These are phyloP conservation scores for Seladonia tumulorum DNA, from an alignment of 2,888 invertebrate species.

Conservation along the genomic window DNA sequence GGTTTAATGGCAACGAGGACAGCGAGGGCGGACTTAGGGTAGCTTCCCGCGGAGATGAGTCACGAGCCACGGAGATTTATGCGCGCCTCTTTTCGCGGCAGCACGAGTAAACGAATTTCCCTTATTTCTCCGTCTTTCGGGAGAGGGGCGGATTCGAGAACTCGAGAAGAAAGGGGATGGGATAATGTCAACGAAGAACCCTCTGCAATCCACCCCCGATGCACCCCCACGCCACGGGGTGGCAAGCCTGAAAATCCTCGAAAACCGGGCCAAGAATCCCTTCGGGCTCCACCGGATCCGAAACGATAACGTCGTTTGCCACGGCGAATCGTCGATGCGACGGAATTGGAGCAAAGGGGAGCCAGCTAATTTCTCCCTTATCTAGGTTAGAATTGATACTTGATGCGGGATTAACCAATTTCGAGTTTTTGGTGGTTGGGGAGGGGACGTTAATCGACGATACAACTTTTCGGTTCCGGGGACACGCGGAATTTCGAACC, in stretches of 20 bases:
- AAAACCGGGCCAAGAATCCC: slow-evolving; percentile 31
- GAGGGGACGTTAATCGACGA: slow-evolving; percentile 11
- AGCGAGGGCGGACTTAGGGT: slow-evolving; percentile 57
- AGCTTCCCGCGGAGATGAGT: slow-evolving; percentile 62
- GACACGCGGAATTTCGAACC: neutral
- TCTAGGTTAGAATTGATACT: slow-evolving; percentile 51
- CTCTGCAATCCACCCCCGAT: neutral
- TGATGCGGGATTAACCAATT: slow-evolving; percentile 47
- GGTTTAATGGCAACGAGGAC: slow-evolving; percentile 74
- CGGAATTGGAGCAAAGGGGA: slow-evolving; percentile 12
- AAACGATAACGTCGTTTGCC: slow-evolving; percentile 65
- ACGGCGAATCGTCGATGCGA: slow-evolving; percentile 40
- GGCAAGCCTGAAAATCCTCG: slow-evolving; percentile 46
- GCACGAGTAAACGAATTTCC: slow-evolving; percentile 75
- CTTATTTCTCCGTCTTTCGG: slow-evolving; percentile 50
- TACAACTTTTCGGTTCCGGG: slow-evolving; percentile 10
- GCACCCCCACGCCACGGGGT: slow-evolving; percentile 21
- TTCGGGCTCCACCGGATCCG: slow-evolving; percentile 38
- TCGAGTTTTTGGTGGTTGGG: no score
- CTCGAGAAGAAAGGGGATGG: neutral
- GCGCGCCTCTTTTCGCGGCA: slow-evolving; percentile 69
- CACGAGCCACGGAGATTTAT: slow-evolving; percentile 74
- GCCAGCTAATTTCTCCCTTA: slow-evolving; percentile 42
- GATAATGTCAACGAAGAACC: slow-evolving; percentile 60
- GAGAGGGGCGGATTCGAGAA: slow-evolving; percentile 13